These are phyloP conservation scores for Neoaliturus tenellus DNA, from an alignment of 2,888 invertebrate genomes.

Conservation along the genomic window DNA sequence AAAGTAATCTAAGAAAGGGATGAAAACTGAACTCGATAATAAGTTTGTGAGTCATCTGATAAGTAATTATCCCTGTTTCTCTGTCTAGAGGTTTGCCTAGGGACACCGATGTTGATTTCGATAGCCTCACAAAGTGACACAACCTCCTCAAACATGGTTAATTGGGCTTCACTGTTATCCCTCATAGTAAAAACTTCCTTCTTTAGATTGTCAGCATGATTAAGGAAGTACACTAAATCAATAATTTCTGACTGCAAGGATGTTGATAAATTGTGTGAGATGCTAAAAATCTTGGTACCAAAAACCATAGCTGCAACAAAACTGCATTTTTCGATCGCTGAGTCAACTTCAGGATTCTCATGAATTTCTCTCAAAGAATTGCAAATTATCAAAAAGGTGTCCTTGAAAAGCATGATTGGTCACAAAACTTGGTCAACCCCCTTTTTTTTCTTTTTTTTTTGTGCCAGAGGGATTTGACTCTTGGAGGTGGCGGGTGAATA, in stretches of 20 bases:
- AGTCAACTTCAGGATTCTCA: conserved; percentile 26
- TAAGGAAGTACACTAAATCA: conserved; percentile 9
- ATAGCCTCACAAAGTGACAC: not conserved
- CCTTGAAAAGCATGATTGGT: conserved; percentile 32
- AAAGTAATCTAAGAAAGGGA: conserved; percentile 12
- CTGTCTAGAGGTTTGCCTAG: not conserved
- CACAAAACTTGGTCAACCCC: conserved; percentile 39
- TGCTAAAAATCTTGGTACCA: conserved; percentile 21
- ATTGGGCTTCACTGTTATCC: not conserved
- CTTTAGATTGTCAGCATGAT: conserved; percentile 9
- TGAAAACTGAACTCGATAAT: conserved; percentile 33
- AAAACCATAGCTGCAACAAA: conserved; percentile 27
- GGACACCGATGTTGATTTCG: conserved; percentile 14
- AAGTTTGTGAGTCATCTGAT: conserved; percentile 6
- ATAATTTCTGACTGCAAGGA: conserved; percentile 12
- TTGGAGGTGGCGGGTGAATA: conserved; percentile 39
- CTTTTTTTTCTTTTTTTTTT: conserved; percentile 27
- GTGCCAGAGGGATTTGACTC: conserved; percentile 23
- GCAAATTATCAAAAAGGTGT: not conserved
- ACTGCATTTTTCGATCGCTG: conserved; percentile 15
- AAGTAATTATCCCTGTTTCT: conserved; percentile 5
- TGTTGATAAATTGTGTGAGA: conserved; percentile 9
- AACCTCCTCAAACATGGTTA: not conserved
- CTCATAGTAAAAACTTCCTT: conserved; percentile 11
- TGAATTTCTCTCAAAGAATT: conserved; percentile 26